Percentiles rank a stretch among this genome's conserved stretches.
Evolutionary conservation across 2,888 invertebrate species (phyloP).

Genomic region (Scrobipalpa atriplicella): DNA sequence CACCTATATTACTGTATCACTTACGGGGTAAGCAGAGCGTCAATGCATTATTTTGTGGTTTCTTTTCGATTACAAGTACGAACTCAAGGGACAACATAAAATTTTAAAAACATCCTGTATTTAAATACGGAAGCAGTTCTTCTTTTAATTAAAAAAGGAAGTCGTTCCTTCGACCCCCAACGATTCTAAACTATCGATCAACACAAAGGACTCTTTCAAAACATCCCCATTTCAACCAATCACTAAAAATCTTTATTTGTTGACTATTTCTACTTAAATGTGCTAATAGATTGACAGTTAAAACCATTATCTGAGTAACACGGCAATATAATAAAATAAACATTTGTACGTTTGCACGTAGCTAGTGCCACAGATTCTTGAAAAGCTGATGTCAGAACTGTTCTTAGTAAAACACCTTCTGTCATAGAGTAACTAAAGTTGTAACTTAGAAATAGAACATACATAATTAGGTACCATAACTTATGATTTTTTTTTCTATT

Average conservation of each 20-base stretch:
- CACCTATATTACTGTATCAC: no score
- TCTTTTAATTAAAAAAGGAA: background rate
- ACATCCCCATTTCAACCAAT: conserved; percentile 3
- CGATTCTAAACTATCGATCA: background rate
- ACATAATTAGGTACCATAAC: no score
- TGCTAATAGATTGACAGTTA: conserved; percentile 24
- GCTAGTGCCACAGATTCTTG: conserved; percentile 28
- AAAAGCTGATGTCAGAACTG: conserved; percentile 56
- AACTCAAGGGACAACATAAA: background rate
- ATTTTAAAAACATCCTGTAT: background rate
- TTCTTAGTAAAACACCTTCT: conserved; percentile 45
- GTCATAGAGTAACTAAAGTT: conserved; percentile 38
- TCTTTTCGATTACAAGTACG: no score
- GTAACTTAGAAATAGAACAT: background rate
- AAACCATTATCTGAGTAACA: conserved; percentile 17
- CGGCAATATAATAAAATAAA: conserved; percentile 21
- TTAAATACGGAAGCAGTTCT: background rate
- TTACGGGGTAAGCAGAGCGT: no score
- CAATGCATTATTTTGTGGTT: no score
- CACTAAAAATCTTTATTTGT: background rate
- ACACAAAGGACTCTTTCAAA: conserved; percentile 1
- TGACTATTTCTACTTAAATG: background rate
- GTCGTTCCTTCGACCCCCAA: background rate
- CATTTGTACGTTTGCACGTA: conserved; percentile 16
- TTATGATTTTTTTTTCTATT: no score